Percentiles rank a stretch among this genome's conserved stretches.
Evolutionary conservation across 53 echinoderm and acorn worm species (phyloP).

Genomic region (Apostichopus leukothele): DNA sequence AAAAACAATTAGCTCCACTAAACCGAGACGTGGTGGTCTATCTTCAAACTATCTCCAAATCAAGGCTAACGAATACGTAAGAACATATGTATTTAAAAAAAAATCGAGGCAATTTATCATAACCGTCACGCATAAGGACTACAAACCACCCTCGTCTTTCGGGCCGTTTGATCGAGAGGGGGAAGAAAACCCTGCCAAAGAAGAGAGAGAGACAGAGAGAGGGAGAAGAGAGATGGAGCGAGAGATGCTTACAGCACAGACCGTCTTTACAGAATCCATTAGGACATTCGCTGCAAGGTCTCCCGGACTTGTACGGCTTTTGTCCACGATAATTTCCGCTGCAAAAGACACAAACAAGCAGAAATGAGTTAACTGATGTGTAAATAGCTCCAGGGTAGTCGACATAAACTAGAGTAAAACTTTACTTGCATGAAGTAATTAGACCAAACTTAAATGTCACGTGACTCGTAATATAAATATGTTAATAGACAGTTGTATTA

Average conservation of each 20-base stretch:
- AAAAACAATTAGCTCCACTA: not conserved
- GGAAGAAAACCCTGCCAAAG: too few species aligned
- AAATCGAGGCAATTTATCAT: too few species aligned
- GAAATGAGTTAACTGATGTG: not conserved
- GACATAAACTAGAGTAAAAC: too few species aligned
- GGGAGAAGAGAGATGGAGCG: too few species aligned
- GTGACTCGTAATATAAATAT: too few species aligned
- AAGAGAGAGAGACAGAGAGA: too few species aligned
- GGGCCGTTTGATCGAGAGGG: too few species aligned
- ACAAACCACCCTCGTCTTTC: too few species aligned
- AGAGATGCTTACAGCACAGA: slow-evolving; percentile 21
- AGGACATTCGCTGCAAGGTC: slow-evolving; percentile 17
- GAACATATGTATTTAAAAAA: not conserved
- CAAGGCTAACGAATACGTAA: not conserved
- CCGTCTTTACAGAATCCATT: slow-evolving; percentile 43
- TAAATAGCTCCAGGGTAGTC: not conserved
- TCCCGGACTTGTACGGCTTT: slow-evolving; percentile 16
- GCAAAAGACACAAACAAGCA: not conserved
- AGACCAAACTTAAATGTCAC: too few species aligned
- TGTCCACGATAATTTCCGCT: slow-evolving; percentile 36
- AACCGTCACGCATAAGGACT: too few species aligned
- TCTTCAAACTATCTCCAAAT: not conserved
- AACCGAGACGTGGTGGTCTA: not conserved
- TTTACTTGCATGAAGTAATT: too few species aligned
- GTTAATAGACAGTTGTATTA: too few species aligned